phyloP scores from a whole-genome alignment of 2,113 vertebrate genomes.

The Tachuris rubrigastra region DNA sequence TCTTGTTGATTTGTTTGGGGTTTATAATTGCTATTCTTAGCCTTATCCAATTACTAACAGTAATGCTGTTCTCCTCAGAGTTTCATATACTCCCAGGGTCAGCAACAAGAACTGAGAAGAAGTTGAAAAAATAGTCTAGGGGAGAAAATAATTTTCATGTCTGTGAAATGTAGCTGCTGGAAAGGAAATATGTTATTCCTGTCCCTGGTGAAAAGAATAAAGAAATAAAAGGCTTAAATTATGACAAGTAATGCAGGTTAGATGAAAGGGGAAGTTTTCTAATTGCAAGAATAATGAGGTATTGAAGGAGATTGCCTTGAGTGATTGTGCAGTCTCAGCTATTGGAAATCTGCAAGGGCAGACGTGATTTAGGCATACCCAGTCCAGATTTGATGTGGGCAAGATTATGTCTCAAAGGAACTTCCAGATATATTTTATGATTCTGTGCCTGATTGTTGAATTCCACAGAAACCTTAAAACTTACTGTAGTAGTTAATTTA shows the following conservation, averaged over 20 bases:
- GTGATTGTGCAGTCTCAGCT: neutral
- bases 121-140: neutral
- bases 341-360: neutral
- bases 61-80: neutral
- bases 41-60: neutral
- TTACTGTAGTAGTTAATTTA: neutral
- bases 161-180: neutral
- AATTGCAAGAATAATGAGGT: conserved; percentile 39
- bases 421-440: neutral
- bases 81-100: neutral
- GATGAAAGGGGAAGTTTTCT: conserved; percentile 35
- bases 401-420: neutral
- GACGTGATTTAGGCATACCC: neutral
- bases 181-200: neutral
- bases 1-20: neutral
- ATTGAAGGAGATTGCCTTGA: neutral
- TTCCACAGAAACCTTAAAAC: neutral
- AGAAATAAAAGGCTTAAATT: conserved; percentile 42
- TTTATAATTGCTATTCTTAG: neutral
- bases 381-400: neutral
- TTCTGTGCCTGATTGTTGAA: neutral
- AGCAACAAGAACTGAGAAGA: neutral
- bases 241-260: neutral
- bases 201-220: conserved; percentile 47
- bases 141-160: neutral